Base-by-base conservation (phyloP, 2,888 invertebrate genomes). In the Phengaris arion region DNA sequence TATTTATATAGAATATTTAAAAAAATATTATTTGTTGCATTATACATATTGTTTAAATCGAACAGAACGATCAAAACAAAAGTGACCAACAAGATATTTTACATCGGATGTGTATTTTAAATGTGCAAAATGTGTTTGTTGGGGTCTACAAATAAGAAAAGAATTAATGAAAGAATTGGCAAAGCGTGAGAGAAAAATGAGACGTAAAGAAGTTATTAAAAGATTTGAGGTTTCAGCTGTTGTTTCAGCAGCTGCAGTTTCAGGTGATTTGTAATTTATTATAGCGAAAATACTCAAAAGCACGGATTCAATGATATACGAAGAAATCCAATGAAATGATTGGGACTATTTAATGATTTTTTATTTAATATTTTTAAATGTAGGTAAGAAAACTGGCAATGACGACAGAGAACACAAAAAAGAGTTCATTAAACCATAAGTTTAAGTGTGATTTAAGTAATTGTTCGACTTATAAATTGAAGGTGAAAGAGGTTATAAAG, bases 121-220 rank as follows among this genome's bases (percentile, higher is more conserved):
- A 52, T 72, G 72, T 72, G 22, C 13, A 12, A 72, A 52, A 35
- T 64, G 64, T 64, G 64, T 64, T 64, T 72, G 72, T 70, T 46
- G 81, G 82, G 81, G 80, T 84, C 83, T 82, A 82, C 80, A 81
- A 76, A 52, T 72, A 77, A 74, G 75, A 59, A 73, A 74, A 82
- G 81, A 83, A 82, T 52, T 52, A 81, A 79, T 81, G 83, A 85
- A 83, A 84, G 85, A 84, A 83, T 83, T 79, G 81, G 85, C 83
- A 81, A 87, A 88, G 89, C 88, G 83, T 86, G 84, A 86, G 79
- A 85, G 81, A 81, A 77, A 78, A 78, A 73, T 68, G 57, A 76
- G 76, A 76, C 51, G 48, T 48, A 70, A 45, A 70, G 70, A 12
- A 70, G 52, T 22, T 51, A 52, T 15, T 51, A 52, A 70, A 70